Conservation (phyloP, 2,888 invertebrate species). For the Cyaniris semiargus region DNA sequence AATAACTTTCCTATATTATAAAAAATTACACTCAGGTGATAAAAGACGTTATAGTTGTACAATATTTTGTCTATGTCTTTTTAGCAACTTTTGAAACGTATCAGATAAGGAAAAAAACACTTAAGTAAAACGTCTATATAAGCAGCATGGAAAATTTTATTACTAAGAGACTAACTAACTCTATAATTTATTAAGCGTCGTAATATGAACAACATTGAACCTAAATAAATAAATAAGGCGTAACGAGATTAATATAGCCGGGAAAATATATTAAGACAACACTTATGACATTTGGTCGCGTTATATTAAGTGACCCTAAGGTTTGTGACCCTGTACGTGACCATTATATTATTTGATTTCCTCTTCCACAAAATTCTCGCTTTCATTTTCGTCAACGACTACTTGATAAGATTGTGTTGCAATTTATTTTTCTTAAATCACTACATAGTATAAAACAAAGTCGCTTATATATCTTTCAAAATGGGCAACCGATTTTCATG, state of each 20-base stretch:
- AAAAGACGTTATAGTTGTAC: too few relatives aligned
- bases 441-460: background rate
- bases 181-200: too few relatives aligned
- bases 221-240: background rate
- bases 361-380: background rate
- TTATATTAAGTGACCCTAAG: background rate
- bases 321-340: background rate
- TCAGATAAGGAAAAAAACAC: too few relatives aligned
- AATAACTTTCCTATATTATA: background rate
- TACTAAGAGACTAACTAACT: too few relatives aligned
- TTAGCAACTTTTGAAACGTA: too few relatives aligned
- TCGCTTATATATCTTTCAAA: too few relatives aligned
- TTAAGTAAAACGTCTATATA: too few relatives aligned
- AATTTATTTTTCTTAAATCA: background rate
- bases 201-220: background rate
- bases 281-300: conserved; percentile 6
- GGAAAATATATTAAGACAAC: conserved; percentile 16
- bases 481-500: too few relatives aligned
- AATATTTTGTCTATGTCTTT: too few relatives aligned
- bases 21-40: too few relatives aligned
- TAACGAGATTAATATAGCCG: conserved; percentile 4
- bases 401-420: background rate
- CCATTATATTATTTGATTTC: background rate
- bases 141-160: too few relatives aligned
- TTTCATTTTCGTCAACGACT: background rate